phyloP scores from a whole-genome alignment of 2,888 invertebrate species.

The Phortica magna region DNA sequence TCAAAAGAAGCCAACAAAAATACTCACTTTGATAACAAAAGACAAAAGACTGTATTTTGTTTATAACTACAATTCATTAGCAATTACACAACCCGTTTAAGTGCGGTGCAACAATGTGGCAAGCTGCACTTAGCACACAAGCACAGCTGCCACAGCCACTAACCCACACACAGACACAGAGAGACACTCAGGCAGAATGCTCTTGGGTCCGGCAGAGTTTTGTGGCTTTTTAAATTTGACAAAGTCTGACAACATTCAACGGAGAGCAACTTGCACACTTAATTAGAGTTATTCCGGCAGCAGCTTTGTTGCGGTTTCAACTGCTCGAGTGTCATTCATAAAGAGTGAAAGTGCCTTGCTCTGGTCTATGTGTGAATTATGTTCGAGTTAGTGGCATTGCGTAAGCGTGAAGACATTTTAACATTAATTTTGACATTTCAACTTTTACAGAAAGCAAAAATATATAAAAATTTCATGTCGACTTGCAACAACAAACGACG shows the following conservation, averaged over 20 bases:
- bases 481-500: too few relatives aligned
- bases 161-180: neutral
- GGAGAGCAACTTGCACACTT: neutral
- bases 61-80: neutral
- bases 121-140: neutral
- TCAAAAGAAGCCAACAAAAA: too few relatives aligned
- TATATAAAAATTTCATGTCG: too few relatives aligned
- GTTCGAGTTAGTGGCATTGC: neutral
- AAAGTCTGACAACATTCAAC: neutral
- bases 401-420: neutral
- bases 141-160: conserved; percentile 8
- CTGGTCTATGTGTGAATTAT: neutral
- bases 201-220: neutral
- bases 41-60: neutral
- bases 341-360: neutral
- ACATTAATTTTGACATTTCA: too few relatives aligned
- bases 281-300: neutral
- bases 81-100: conserved; percentile 13
- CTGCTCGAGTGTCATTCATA: neutral
- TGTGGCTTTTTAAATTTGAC: conserved; percentile 10
- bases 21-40: too few relatives aligned
- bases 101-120: conserved; percentile 1
- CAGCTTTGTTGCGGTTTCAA: neutral
- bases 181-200: neutral
- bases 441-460: too few relatives aligned